phyloP scores from a whole-genome alignment of 1,140 invertebrate genomes.

The Dendroctonus valens region DNA sequence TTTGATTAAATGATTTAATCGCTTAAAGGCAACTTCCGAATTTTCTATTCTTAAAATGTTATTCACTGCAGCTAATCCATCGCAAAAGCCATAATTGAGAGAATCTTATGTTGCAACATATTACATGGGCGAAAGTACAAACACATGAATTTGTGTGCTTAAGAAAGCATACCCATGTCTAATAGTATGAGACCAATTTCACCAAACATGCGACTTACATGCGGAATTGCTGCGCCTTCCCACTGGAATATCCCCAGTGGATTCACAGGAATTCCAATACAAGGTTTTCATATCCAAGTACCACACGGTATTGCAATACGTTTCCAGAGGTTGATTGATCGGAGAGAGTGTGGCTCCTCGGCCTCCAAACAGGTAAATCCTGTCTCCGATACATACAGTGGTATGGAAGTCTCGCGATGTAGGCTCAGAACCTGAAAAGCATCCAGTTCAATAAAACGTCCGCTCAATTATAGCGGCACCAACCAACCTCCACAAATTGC shows the following conservation, averaged over 20 bases:
- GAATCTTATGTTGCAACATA: no score
- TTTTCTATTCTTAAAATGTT: no score
- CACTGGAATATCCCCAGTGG: slow-evolving; percentile 60
- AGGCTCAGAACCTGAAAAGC: slow-evolving; percentile 51
- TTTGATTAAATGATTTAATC: no score
- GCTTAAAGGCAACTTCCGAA: no score
- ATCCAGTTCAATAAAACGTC: neutral
- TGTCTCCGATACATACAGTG: slow-evolving; percentile 67
- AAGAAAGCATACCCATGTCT: no score
- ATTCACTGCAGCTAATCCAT: no score
- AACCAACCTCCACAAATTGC: slow-evolving; percentile 48
- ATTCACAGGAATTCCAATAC: slow-evolving; percentile 65
- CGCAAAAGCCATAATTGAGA: no score
- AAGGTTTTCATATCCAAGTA: slow-evolving; percentile 70
- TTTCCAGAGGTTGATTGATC: slow-evolving; percentile 63
- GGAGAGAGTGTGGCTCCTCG: slow-evolving; percentile 56
- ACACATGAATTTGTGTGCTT: no score
- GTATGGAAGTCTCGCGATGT: slow-evolving; percentile 85
- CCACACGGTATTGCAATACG: slow-evolving; percentile 75
- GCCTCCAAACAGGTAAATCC: slow-evolving; percentile 87
- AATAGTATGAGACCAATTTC: no score
- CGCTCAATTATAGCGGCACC: neutral
- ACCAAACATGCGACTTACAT: slow-evolving; percentile 59
- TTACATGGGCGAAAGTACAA: no score
- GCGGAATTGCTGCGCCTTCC: slow-evolving; percentile 86